These are phyloP conservation scores for Channa maculata DNA, from an alignment of 2,113 vertebrate genomes.

Conservation along the genomic window DNA sequence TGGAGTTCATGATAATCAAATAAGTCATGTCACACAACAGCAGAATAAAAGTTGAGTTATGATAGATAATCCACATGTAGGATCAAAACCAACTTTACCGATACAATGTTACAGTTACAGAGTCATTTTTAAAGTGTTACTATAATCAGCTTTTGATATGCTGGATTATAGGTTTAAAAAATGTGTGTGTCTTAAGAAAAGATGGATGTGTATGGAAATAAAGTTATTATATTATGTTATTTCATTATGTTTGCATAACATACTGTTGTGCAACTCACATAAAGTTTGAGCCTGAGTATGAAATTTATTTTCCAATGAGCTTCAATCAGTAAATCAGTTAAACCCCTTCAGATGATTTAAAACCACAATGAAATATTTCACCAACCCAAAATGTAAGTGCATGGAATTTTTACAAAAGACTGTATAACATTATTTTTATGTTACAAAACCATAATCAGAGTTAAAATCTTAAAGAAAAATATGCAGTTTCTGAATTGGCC, in stretches of 20 bases:
- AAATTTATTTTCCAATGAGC: slow-evolving; percentile 25
- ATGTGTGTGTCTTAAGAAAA: not conserved
- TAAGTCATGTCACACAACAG: slow-evolving; percentile 52
- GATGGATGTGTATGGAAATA: not conserved
- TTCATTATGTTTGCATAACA: no score
- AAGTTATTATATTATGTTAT: no score
- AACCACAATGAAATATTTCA: slow-evolving; percentile 1
- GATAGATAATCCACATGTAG: slow-evolving; percentile 37
- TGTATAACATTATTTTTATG: slow-evolving; percentile 9
- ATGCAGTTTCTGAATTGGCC: not conserved
- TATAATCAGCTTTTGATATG: slow-evolving; percentile 32
- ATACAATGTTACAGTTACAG: slow-evolving; percentile 43
- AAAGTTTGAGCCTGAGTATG: slow-evolving; percentile 19
- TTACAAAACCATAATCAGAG: not conserved
- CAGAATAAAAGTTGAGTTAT: slow-evolving; percentile 25
- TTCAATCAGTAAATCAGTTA: slow-evolving; percentile 18
- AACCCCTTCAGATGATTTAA: slow-evolving; percentile 7
- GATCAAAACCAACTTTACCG: slow-evolving; percentile 50
- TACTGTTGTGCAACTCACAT: slow-evolving; percentile 15
- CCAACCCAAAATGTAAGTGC: slow-evolving; percentile 22
- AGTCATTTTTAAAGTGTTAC: slow-evolving; percentile 35
- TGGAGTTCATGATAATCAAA: slow-evolving; percentile 65
- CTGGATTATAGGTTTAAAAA: slow-evolving; percentile 21
- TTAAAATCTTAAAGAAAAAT: slow-evolving; percentile 17
- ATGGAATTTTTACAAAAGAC: not conserved